phyloP scores from a whole-genome alignment of 1,140 invertebrate species.

The Bombus picipes region DNA sequence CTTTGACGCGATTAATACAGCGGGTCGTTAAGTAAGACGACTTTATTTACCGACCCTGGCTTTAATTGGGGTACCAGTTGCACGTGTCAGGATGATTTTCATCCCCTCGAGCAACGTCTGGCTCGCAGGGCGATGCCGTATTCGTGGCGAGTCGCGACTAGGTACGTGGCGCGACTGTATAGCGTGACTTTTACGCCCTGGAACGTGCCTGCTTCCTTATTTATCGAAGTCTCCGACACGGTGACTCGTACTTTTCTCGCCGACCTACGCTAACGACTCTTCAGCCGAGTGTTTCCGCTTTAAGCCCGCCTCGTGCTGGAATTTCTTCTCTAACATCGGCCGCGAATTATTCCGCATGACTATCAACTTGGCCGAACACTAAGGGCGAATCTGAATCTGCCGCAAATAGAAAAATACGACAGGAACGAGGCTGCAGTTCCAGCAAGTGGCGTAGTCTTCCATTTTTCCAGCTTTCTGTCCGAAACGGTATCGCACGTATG shows the following conservation, averaged over 20 bases:
- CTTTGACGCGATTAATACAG: background rate
- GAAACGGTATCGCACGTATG: too few relatives aligned
- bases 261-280: conserved; percentile 26
- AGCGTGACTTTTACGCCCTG: conserved; percentile 11
- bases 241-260: conserved; percentile 23
- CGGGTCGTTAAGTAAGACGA: background rate
- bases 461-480: too few relatives aligned
- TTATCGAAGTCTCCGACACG: conserved; percentile 59
- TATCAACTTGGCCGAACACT: background rate
- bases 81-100: conserved; percentile 70
- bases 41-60: background rate
- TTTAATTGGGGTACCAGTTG: conserved; percentile 64
- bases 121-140: conserved; percentile 15
- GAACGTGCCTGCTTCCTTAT: conserved; percentile 31
- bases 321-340: background rate
- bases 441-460: too few relatives aligned
- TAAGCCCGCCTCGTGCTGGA: background rate
- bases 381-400: background rate
- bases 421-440: background rate
- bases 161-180: conserved; percentile 32
- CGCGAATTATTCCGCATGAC: background rate
- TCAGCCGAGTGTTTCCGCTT: background rate
- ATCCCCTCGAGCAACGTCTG: conserved; percentile 52
- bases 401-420: background rate
- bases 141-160: conserved; percentile 30